Evolutionary conservation across 2,888 invertebrate genomes (phyloP), one percentile per base, ranked within the genome.

Genomic region (Drosophila neonasuta): DNA sequence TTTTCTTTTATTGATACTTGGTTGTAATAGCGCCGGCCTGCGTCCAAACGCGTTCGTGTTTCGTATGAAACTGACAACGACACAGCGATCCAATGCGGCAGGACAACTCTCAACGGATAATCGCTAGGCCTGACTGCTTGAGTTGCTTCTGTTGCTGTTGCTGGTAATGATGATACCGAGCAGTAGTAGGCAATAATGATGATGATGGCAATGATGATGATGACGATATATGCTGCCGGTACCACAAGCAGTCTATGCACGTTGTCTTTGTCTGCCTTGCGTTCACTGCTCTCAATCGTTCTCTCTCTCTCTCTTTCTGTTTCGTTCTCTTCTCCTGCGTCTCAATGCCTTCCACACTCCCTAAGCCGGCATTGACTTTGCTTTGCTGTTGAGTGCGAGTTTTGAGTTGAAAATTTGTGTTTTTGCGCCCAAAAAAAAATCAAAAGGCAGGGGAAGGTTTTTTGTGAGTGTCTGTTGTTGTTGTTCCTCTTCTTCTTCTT

Each of bases 21-120:
- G 68, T 9, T 30, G 36, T 34, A 44, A 20, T 63, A 51, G 76
- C 77, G 70, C 71, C 83, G 83, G 72, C 48, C 73, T 79, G 78
- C 86, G 86, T 82, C 88, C 87, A 83, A 80, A 79, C 90, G 86
- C 89, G 88, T 88, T 89, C 89, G 88, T 89, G 90, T 90, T 90
- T 89, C 90, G 82, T 80, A 77, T 80, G 90, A 90, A 90, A 91
- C 91, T 90, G 88, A 90, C 86, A 78, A 78, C 68, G 71, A 57
- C 46, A 57, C 49, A 72, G 64, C 63, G 69, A 48, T 60, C 62
- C 64, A 72, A 75, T 66, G 74, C 73, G 76, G 50, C 78, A 84
- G 87, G 83, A 84, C 63, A 78, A 72, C 87, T 83, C 64, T 69
- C 70, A 42, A 39, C 49, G 58, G 86, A 83, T 79, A 77, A 74